phyloP scores from a whole-genome alignment of 2,888 invertebrate species.

The Hydriomena furcata region DNA sequence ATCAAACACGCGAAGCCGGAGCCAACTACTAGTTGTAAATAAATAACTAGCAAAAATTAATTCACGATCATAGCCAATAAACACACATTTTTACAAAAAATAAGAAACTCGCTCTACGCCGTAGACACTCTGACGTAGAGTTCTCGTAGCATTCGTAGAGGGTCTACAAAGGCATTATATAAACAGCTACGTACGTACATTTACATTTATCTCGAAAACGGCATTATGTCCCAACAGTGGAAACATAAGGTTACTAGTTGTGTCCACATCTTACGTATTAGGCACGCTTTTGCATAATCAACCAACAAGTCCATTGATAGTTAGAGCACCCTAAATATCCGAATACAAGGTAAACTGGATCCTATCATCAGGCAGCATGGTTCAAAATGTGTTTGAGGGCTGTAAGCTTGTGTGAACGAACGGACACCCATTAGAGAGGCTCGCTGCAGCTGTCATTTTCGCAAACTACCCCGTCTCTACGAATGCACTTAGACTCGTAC shows the following conservation, averaged over 20 bases:
- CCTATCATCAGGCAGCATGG: slow-evolving; percentile 29
- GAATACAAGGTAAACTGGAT: slow-evolving; percentile 14
- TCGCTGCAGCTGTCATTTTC: slow-evolving; percentile 65
- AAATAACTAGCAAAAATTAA: too few species aligned
- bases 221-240: neutral
- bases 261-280: slow-evolving; percentile 1
- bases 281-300: slow-evolving; percentile 31
- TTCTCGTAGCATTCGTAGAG: slow-evolving; percentile 20
- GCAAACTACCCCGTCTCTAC: slow-evolving; percentile 42
- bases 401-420: slow-evolving; percentile 33
- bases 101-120: neutral
- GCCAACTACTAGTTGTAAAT: too few species aligned
- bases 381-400: slow-evolving; percentile 21
- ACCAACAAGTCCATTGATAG: slow-evolving; percentile 29
- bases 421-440: slow-evolving; percentile 55
- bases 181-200: too few species aligned
- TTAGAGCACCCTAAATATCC: slow-evolving; percentile 17
- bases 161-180: slow-evolving; percentile 16
- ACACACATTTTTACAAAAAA: neutral
- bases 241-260: too few species aligned
- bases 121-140: slow-evolving; percentile 22
- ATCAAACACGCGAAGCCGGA: too few species aligned
- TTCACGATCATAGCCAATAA: too few species aligned
- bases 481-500: slow-evolving; percentile 12
- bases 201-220: too few species aligned